These are phyloP conservation scores for Synanthedon andrenaeformis DNA, from an alignment of 2,888 invertebrate genomes.

Conservation along the genomic window DNA sequence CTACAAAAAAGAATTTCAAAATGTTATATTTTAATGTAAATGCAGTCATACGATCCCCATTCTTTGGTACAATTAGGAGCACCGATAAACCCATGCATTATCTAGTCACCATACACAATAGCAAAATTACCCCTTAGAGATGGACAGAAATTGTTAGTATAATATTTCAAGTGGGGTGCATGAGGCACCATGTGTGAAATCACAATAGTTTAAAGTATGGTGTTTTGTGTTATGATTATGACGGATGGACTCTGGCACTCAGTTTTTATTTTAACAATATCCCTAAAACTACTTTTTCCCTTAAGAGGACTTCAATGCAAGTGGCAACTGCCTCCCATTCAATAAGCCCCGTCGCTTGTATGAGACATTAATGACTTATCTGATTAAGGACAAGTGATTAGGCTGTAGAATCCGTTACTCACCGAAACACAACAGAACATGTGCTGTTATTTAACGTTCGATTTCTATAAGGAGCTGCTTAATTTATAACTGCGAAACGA, in stretches of 20 bases:
- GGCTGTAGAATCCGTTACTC: too few species aligned
- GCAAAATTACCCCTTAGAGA: conserved; percentile 49
- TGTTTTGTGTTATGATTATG: conserved; percentile 39
- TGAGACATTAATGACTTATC: too few species aligned
- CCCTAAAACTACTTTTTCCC: too few species aligned
- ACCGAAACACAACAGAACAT: too few species aligned
- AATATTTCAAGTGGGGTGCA: conserved; percentile 63
- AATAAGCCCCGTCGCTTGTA: too few species aligned
- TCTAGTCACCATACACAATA: conserved; percentile 58
- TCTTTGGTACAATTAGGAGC: conserved; percentile 56
- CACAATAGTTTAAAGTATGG: conserved; percentile 42
- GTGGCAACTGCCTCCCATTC: too few species aligned
- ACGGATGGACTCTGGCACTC: conserved; percentile 28
- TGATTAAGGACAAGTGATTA: too few species aligned
- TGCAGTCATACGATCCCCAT: conserved; percentile 62
- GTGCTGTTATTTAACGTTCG: too few species aligned
- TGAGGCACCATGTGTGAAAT: conserved; percentile 60
- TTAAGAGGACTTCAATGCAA: too few species aligned
- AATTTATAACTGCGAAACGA: too few species aligned
- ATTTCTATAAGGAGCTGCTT: too few species aligned
- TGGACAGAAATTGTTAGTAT: conserved; percentile 59
- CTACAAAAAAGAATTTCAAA: conserved; percentile 31
- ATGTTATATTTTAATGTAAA: conserved; percentile 55
- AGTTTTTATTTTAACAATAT: too few species aligned
- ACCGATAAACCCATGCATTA: conserved; percentile 66